These are phyloP conservation scores for Syngnathus typhle DNA, from an alignment of 2,113 vertebrate genomes.

Conservation along the genomic window DNA sequence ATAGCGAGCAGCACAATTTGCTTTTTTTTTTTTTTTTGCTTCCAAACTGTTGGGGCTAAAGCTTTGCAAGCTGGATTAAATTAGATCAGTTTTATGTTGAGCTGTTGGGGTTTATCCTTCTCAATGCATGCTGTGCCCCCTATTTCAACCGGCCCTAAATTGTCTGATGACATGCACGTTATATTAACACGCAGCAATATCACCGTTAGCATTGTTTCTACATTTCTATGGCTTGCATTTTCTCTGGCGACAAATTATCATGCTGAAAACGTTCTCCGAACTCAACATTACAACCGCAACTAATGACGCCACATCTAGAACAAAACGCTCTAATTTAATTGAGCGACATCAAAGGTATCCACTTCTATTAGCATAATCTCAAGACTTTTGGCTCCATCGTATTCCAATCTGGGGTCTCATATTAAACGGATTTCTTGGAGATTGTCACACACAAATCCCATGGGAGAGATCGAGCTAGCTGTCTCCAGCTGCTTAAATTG, in stretches of 20 bases:
- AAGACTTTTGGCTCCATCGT: constrained; percentile 22
- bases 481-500: constrained; percentile 45
- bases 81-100: constrained; percentile 31
- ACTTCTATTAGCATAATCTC: constrained; percentile 29
- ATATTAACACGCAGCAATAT: neutral
- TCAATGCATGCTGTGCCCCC: constrained; percentile 12
- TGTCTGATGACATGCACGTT: constrained; percentile 11
- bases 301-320: neutral
- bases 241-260: neutral
- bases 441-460: constrained; percentile 43
- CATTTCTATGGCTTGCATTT: neutral
- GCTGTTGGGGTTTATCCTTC: constrained; percentile 31
- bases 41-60: constrained; percentile 40
- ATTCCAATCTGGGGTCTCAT: constrained; percentile 30
- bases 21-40: constrained; percentile 28
- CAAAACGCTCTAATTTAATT: constrained; percentile 1
- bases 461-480: constrained; percentile 40
- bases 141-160: constrained; percentile 24
- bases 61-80: constrained; percentile 47
- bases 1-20: constrained; percentile 11
- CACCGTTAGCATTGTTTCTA: constrained; percentile 3
- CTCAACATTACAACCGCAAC: neutral
- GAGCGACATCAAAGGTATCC: constrained; percentile 19
- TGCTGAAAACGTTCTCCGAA: neutral
- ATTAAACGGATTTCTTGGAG: constrained; percentile 52